These are phyloP conservation scores for Epizoanthus rinbou DNA, from an alignment of 92 coral and sea anemone species.

Conservation along the genomic window DNA sequence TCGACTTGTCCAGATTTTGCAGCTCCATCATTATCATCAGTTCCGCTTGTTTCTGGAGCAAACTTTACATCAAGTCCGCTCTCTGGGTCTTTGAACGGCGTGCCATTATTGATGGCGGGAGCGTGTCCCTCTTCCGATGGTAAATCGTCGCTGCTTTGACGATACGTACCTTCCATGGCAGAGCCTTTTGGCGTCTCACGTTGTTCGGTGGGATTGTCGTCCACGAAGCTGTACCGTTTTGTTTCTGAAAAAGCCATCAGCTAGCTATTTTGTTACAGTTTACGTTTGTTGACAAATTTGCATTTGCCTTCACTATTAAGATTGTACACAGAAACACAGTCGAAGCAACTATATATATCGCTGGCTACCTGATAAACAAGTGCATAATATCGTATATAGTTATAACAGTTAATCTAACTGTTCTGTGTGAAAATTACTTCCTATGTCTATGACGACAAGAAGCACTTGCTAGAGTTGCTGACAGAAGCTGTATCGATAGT, in stretches of 20 bases:
- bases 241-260: constrained; percentile 29
- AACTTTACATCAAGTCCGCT: constrained; percentile 15
- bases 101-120: neutral
- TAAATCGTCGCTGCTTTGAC: constrained; percentile 4
- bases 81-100: neutral
- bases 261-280: neutral
- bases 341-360: too few species aligned
- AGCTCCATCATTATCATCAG: constrained; percentile 1
- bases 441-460: constrained; percentile 16
- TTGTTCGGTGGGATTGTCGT: neutral
- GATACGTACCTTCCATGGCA: constrained; percentile 21
- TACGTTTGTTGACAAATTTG: neutral
- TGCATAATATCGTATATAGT: neutral
- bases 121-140: neutral
- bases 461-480: constrained; percentile 2
- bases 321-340: neutral
- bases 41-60: neutral
- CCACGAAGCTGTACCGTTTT: constrained; percentile 41
- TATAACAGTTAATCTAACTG: neutral
- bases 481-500: neutral
- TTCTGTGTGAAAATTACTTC: neutral
- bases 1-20: neutral
- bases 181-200: constrained; percentile 14
- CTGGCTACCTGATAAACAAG: neutral
- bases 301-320: neutral